These are phyloP conservation scores for Cordilura impudica DNA, from an alignment of 2,888 invertebrate species.

Conservation along the genomic window DNA sequence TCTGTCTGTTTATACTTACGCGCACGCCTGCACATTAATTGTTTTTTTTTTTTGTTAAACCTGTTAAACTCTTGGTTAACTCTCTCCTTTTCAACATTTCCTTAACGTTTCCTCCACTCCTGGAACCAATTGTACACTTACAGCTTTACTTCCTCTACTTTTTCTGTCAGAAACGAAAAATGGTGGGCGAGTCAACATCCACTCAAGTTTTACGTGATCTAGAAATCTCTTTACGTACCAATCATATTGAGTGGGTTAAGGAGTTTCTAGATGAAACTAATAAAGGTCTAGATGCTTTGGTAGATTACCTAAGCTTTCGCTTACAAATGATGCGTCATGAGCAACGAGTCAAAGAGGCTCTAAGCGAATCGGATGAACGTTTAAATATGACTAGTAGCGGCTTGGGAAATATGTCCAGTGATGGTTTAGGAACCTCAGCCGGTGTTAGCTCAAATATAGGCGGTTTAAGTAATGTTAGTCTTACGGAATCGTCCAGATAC, in stretches of 20 bases:
- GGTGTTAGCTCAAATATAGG: slow-evolving; percentile 75
- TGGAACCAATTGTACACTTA: slow-evolving; percentile 70
- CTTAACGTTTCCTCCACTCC: slow-evolving; percentile 1
- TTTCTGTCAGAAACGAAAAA: slow-evolving; percentile 94
- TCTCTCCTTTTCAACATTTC: background rate
- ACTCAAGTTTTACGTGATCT: slow-evolving; percentile 98
- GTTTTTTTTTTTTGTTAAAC: slow-evolving; percentile 33
- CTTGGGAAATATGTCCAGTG: slow-evolving; percentile 65
- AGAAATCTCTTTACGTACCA: slow-evolving; percentile 98
- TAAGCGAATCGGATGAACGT: slow-evolving; percentile 87
- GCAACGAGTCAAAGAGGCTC: slow-evolving; percentile 87
- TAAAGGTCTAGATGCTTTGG: slow-evolving; percentile 96
- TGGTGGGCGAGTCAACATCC: slow-evolving; percentile 97
- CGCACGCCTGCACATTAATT: slow-evolving; percentile 12
- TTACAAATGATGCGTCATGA: slow-evolving; percentile 96
- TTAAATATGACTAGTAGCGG: slow-evolving; percentile 78
- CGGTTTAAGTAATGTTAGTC: slow-evolving; percentile 66
- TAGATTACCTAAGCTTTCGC: slow-evolving; percentile 97
- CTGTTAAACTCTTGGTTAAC: background rate
- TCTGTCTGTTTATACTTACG: background rate
- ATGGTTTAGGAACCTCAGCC: slow-evolving; percentile 69
- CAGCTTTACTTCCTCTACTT: slow-evolving; percentile 78
- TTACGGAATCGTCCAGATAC: slow-evolving; percentile 67
- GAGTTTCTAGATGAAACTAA: slow-evolving; percentile 98
- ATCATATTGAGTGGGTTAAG: slow-evolving; percentile 99